These are phyloP conservation scores for Myocastor coypus DNA, from an alignment of 2,113 vertebrate species.

Conservation along the genomic window DNA sequence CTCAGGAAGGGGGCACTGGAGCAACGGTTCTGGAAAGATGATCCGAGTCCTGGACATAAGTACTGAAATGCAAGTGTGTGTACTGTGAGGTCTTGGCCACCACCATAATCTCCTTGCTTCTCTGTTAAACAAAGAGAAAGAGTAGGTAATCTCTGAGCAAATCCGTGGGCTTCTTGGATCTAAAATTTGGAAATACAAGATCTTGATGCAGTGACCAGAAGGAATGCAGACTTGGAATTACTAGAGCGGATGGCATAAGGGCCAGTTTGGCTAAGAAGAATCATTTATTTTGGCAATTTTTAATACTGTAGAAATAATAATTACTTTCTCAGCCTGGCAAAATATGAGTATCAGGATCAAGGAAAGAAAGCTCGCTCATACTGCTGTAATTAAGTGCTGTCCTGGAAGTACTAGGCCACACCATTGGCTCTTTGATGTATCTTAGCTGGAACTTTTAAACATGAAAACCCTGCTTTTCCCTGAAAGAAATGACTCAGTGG, in stretches of 20 bases:
- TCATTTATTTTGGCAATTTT: slow-evolving; percentile 47
- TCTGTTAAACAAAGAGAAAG: slow-evolving; percentile 21
- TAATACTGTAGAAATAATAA: slow-evolving; percentile 22
- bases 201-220: neutral
- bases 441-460: neutral
- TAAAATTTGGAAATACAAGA: neutral
- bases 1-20: neutral
- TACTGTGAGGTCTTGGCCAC: neutral
- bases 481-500: neutral
- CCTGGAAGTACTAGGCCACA: neutral
- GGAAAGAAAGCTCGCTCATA: neutral
- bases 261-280: slow-evolving; percentile 8
- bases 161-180: slow-evolving; percentile 2
- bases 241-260: neutral
- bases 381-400: neutral
- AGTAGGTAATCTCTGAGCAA: neutral
- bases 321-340: slow-evolving; percentile 48
- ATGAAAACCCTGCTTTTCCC: neutral
- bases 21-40: neutral
- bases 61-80: neutral
- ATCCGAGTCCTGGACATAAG: neutral
- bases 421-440: neutral
- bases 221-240: neutral
- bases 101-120: neutral
- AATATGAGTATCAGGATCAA: slow-evolving; percentile 2